A percentile compares a stretch with the other conserved stretches of the same genome.
Evolutionary conservation across 2,888 invertebrate species (phyloP).

Genomic region (Cacoxenus indagator): DNA sequence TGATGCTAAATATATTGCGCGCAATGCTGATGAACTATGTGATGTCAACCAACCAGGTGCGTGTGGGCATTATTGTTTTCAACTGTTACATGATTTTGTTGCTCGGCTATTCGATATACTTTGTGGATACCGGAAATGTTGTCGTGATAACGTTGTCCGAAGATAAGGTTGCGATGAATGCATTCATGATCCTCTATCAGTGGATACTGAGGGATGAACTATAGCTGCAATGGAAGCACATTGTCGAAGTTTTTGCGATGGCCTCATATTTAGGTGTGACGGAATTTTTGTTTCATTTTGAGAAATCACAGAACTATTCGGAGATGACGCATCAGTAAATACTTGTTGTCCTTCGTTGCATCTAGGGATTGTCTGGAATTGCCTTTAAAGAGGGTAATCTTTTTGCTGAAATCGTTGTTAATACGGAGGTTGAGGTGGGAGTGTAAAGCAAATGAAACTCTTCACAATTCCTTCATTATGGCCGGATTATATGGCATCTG

Average conservation of each 20-base stretch:
- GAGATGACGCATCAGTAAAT: constrained; percentile 79
- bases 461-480: too few relatives aligned
- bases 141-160: constrained; percentile 37
- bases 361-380: constrained; percentile 80
- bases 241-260: constrained; percentile 46
- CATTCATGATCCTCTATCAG: constrained; percentile 81
- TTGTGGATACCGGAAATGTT: constrained; percentile 45
- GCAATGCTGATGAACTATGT: too few relatives aligned
- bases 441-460: too few relatives aligned
- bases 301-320: constrained; percentile 57
- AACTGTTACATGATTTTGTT: constrained; percentile 60
- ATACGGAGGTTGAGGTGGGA: constrained; percentile 75
- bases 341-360: constrained; percentile 82
- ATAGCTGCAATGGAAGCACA: constrained; percentile 70
- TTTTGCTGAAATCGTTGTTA: constrained; percentile 79
- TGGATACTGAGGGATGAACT: constrained; percentile 85
- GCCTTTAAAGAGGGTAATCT: constrained; percentile 76
- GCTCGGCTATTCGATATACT: constrained; percentile 63
- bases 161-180: constrained; percentile 72
- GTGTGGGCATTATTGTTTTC: too few relatives aligned
- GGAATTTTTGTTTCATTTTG: constrained; percentile 54
- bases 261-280: constrained; percentile 54
- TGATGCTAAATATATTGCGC: too few relatives aligned
- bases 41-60: too few relatives aligned
- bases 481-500: too few relatives aligned